Evolutionary conservation across 2,797 vertebrate species (phyloP), one percentile per base, ranked within the genome.

Genomic region (Triplophysa yarkandensis): DNA sequence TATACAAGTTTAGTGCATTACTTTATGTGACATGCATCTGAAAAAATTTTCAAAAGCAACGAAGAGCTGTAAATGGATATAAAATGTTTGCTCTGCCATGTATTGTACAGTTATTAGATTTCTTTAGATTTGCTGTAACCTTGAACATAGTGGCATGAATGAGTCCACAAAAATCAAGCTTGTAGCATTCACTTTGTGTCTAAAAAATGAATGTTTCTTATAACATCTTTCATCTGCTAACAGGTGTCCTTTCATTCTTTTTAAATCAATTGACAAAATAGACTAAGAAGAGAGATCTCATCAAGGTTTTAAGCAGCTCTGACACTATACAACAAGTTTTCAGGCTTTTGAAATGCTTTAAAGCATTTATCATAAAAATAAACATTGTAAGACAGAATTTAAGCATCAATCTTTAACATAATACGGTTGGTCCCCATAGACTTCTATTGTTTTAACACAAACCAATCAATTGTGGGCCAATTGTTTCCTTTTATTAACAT

Each of bases 1-100:
- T 74, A 17, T 21, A 74, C 25, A 2, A 46, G 74, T 68, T 34
- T 64, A n/a, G 61, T 62, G 23, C 30, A 64, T 39, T 78, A 74
- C 19, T 80, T 81, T 78, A 52, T 79, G 54, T 54, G 17, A 58
- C 55, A 23, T 46, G 14, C 32, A 27, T 50, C 74, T 65, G 57
- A 71, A 66, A 61, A 34, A 66, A 61, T 78, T 83, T 77, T 79
- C 82, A 85, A 75, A 85, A 83, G 78, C 27, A 68, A 48, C 23
- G 19, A 82, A 82, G 79, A 60, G n/a, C 27, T 17, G 28, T 43
- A 21, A 21, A 44, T 36, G 21, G 4, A 28, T 58, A 4, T 80
- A 67, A 85, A 78, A 81, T 81, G 69, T 84, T 77, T 62, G 77
- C 84, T 85, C 84, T 84, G 81, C 77, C 67, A 48, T 43, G 71